These are phyloP conservation scores for Margarornis squamiger DNA, from an alignment of 2,797 vertebrate species.

Conservation along the genomic window DNA sequence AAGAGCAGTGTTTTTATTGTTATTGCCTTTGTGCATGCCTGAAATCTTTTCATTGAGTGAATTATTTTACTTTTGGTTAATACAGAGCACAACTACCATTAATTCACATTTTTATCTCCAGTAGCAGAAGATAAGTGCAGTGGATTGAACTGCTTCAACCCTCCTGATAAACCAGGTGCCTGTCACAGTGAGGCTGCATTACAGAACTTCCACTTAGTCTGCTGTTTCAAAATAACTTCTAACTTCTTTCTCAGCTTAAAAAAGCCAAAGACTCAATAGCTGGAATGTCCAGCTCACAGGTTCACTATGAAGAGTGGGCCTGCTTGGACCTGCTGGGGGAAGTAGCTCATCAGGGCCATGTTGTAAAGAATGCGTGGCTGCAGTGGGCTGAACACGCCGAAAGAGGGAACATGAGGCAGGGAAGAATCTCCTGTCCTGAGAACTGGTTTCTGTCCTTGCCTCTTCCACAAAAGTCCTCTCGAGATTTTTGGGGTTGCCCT, in stretches of 20 bases:
- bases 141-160: neutral
- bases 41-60: neutral
- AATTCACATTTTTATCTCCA: neutral
- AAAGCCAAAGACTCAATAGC: neutral
- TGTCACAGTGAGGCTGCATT: rapidly evolving
- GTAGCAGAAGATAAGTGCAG: neutral
- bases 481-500: neutral
- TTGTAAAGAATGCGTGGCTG: neutral
- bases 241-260: neutral
- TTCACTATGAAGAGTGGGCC: neutral
- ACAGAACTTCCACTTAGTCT: neutral
- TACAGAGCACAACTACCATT: neutral
- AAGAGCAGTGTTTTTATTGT: neutral
- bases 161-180: neutral
- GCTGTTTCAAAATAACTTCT: neutral
- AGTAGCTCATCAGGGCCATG: neutral
- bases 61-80: neutral
- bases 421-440: neutral
- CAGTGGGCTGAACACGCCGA: rapidly evolving
- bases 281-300: neutral
- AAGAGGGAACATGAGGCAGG: rapidly evolving
- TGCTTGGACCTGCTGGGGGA: neutral
- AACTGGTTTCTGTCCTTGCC: neutral
- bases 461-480: neutral
- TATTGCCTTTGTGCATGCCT: neutral